Evolutionary conservation across 2,888 invertebrate genomes (phyloP), one percentile per base, ranked within the genome.

Genomic region (Antitype chi): DNA sequence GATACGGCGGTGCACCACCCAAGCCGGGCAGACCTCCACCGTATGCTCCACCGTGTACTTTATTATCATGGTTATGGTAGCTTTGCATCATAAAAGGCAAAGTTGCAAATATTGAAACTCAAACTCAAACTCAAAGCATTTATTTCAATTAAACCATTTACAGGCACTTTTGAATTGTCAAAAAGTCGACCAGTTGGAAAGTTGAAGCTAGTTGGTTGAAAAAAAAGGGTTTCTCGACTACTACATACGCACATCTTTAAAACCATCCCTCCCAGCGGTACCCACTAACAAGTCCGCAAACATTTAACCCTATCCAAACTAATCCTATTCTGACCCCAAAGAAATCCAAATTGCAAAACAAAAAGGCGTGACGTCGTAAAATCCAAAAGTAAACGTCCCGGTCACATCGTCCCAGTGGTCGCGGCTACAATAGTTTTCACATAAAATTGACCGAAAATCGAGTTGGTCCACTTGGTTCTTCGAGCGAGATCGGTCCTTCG

Each of bases 281-380:
- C 38, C 43, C 60, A 67, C 53, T 74, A 80, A 76, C 82, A 72
- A 70, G 73, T 83, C 25, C 59, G n/a, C 74, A 69, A 83, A 80
- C 80, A 78, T 74, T 80, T 60, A 79, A 77, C 76, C 81, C 72
- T 72, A 74, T 70, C 67, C 72, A 79, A 78, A 76, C 79, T 70
- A 68, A 76, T 63, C 74, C 74, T 15, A 85, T 84, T 68, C 70
- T 25, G 52, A 38, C 71, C 67, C 71, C 72, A 77, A 86, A 74
- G 67, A 85, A 85, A 86, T 80, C 68, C 80, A 80, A 85, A 80
- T 87, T 66, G 82, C 82, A 71, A 80, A 88, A 87, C 84, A 86
- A 82, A 81, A 72, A 77, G 67, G 77, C 74, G 81, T 78, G 32
- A 57, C 77, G 23, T 82, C 84, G 74, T 88, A 85, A 88, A 87